Percentiles rank a stretch among this genome's conserved stretches.
Evolutionary conservation across 2,888 invertebrate species (phyloP).

Genomic region (Drosophila borealis): DNA sequence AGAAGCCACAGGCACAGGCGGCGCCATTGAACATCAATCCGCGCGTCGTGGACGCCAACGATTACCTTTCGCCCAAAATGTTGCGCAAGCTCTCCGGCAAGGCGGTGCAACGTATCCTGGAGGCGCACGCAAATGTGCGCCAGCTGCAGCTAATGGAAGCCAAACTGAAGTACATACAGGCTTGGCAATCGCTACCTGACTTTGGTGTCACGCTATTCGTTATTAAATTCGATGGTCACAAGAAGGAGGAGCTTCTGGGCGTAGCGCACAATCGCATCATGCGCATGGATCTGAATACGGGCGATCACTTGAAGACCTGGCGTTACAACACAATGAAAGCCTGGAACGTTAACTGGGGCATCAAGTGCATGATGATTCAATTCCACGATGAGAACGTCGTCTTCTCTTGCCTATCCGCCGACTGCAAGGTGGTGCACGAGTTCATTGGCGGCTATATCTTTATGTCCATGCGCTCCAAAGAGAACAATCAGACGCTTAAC

Average conservation of each 20-base stretch:
- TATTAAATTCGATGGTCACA: conserved; percentile 94
- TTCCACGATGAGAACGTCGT: conserved; percentile 98
- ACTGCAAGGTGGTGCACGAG: conserved; percentile 99
- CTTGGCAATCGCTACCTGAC: conserved; percentile 99
- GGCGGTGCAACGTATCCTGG: conserved; percentile 95
- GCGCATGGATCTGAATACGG: conserved; percentile 96
- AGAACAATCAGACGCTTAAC: conserved; percentile 97
- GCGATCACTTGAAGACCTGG: conserved; percentile 98
- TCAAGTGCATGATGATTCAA: conserved; percentile 99
- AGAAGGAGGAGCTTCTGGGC: conserved; percentile 95
- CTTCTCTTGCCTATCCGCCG: conserved; percentile 97
- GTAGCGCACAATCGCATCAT: conserved; percentile 97
- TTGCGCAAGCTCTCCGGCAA: conserved; percentile 93
- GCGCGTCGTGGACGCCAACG: conserved; percentile 92
- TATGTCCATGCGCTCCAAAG: conserved; percentile 98
- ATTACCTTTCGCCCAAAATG: conserved; percentile 95
- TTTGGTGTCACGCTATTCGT: conserved; percentile 98
- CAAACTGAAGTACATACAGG: conserved; percentile 98
- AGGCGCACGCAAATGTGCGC: conserved; percentile 98
- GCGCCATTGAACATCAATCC: conserved; percentile 89
- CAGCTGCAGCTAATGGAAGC: conserved; percentile 95
- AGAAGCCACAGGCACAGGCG: conserved; percentile 90
- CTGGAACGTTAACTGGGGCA: conserved; percentile 99
- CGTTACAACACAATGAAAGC: conserved; percentile 98
- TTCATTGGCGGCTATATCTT: conserved; percentile 99